Evolutionary conservation across 2,797 vertebrate genomes (phyloP).

Genomic region (Falco naumanni): DNA sequence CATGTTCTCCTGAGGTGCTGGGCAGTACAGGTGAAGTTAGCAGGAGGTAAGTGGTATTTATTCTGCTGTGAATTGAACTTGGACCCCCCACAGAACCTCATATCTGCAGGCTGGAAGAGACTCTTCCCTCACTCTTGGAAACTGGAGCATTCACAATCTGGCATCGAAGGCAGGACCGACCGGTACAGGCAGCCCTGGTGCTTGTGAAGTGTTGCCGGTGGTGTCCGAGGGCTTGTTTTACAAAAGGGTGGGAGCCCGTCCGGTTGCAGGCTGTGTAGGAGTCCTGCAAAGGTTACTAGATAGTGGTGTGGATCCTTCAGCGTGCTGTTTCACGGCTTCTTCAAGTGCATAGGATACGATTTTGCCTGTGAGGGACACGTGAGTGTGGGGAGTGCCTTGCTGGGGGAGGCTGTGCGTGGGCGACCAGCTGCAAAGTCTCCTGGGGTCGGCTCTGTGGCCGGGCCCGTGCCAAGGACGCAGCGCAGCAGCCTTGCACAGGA

Average conservation of each 20-base stretch:
- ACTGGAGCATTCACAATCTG: neutral
- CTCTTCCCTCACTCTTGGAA: neutral
- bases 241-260: neutral
- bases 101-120: neutral
- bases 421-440: neutral
- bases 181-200: neutral
- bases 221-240: neutral
- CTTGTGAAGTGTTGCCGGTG: neutral
- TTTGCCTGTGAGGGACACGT: neutral
- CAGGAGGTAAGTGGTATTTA: neutral
- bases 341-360: neutral
- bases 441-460: neutral
- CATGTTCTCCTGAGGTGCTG: neutral
- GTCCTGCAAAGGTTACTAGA: neutral
- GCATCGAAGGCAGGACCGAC: neutral
- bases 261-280: neutral
- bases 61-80: neutral
- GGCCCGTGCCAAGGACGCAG: accelerated
- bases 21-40: neutral
- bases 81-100: neutral
- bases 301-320: neutral
- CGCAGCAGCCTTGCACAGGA: neutral
- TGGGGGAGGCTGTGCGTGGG: neutral
- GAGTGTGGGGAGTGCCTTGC: neutral
- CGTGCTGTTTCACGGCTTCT: neutral